A percentile compares a stretch with the other conserved stretches of the same genome.
Evolutionary conservation across 2,113 vertebrate genomes (phyloP).

Genomic region (Porphyrio hochstetteri): DNA sequence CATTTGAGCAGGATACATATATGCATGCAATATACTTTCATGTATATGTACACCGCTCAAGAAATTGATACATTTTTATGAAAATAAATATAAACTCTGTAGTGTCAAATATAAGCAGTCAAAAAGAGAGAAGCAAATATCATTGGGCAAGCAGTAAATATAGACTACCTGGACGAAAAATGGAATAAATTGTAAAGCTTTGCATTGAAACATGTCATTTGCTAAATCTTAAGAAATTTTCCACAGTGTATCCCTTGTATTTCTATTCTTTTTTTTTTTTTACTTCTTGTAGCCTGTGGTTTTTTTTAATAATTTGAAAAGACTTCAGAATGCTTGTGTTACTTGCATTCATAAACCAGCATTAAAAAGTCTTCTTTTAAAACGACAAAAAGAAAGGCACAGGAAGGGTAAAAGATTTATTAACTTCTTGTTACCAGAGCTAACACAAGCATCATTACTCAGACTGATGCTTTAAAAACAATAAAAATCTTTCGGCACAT

Average conservation of each 20-base stretch:
- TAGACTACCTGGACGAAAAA: background rate
- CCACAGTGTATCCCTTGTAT: background rate
- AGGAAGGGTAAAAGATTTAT: background rate
- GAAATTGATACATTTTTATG: background rate
- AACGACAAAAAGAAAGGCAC: background rate
- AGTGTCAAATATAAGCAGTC: background rate
- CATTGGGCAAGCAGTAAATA: background rate
- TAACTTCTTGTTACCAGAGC: background rate
- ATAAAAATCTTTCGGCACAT: background rate
- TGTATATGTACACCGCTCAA: background rate
- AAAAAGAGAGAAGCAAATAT: background rate
- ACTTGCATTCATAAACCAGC: background rate
- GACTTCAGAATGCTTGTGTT: background rate
- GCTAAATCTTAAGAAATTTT: background rate
- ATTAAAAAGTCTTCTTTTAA: background rate
- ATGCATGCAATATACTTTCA: background rate
- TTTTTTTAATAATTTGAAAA: background rate
- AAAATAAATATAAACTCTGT: background rate
- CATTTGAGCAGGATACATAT: background rate
- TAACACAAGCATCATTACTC: background rate
- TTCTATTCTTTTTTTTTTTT: background rate
- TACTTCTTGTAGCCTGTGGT: background rate
- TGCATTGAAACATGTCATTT: background rate
- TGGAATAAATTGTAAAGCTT: background rate
- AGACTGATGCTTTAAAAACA: background rate